Evolutionary conservation across 1,140 invertebrate species (phyloP).

Genomic region (Subanguina moxae): DNA sequence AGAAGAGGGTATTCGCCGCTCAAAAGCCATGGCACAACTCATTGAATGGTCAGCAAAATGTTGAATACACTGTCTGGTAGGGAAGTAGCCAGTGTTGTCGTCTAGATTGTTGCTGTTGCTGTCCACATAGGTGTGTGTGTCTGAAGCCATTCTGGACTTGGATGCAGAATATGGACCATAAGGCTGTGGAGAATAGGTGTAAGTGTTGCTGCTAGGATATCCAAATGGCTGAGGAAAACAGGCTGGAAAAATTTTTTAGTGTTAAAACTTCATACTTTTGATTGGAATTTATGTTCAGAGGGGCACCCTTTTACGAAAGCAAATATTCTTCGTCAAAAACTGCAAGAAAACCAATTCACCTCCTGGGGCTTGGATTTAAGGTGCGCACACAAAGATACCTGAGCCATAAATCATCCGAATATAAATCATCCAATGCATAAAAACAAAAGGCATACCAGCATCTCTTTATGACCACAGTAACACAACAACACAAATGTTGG

Average conservation of each 20-base stretch:
- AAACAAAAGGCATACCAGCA: too few relatives aligned
- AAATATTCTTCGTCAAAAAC: too few relatives aligned
- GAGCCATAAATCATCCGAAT: too few relatives aligned
- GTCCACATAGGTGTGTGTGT: constrained; percentile 26
- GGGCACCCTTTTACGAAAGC: too few relatives aligned
- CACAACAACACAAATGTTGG: too few relatives aligned
- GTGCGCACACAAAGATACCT: too few relatives aligned
- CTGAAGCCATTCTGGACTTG: constrained; percentile 19
- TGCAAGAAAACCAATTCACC: too few relatives aligned
- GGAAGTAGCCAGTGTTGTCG: neutral
- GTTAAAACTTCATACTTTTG: too few relatives aligned
- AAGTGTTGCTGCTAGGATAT: neutral
- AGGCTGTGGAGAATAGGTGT: neutral
- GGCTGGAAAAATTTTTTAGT: neutral
- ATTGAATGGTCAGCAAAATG: constrained; percentile 28
- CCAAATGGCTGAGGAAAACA: constrained; percentile 10
- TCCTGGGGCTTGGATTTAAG: too few relatives aligned
- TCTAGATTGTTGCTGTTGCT: constrained; percentile 9
- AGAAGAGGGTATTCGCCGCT: constrained; percentile 27
- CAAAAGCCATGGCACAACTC: constrained; percentile 35
- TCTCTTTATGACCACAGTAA: too few relatives aligned
- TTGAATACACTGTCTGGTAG: constrained; percentile 15
- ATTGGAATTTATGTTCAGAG: too few relatives aligned
- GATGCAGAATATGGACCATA: constrained; percentile 7
- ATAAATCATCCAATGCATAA: too few relatives aligned